Base-by-base conservation (phyloP, 2,797 vertebrate species). In the Lates japonicus region DNA sequence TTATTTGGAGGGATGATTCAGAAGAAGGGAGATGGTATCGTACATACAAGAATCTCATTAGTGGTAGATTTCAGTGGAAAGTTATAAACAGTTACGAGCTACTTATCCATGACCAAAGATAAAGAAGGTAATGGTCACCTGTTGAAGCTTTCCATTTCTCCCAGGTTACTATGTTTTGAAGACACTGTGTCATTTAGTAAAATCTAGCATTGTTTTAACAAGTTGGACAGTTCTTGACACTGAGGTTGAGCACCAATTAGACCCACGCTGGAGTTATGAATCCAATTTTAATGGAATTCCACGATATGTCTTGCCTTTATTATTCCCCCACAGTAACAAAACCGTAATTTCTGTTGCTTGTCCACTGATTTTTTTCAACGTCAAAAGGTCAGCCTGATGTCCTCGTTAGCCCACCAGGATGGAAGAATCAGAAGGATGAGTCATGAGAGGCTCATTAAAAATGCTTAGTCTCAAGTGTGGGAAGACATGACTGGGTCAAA, bases 371-470 rank as follows among this genome's bases (percentile, higher is more conserved):
- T 76, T 70, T 72, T 44, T 48, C 16, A 64, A 74, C 70, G 78
- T 79, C 76, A 79, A 39, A 22, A 14, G 68, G 72, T 81, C 58
- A 67, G 39, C 14, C 66, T 74, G 59, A 80, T 79, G 78, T 29
- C 78, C 82, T 83, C 10, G 10, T 86, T 81, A 74, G 65, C 12
- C 49, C 67, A 74, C 61, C 68, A 78, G 57, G 57, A 49, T 74
- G 46, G 70, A 68, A 29, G 62, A 86, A 77, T 87, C 74, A 64
- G 66, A 85, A 83, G 48, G 62, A 90, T 82, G 68, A 92, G 85
- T 91, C 91, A 90, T 77, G 85, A 78, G 83, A 86, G 79, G 70
- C 87, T 93, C 86, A 87, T 93, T 93, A 92, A 80, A 86, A 69
- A 51, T 81, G 80, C 90, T 88, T 76, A 80, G 84, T 74, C 78